Conservation (phyloP, 2,888 invertebrate species). For the Salpingus planirostris region DNA sequence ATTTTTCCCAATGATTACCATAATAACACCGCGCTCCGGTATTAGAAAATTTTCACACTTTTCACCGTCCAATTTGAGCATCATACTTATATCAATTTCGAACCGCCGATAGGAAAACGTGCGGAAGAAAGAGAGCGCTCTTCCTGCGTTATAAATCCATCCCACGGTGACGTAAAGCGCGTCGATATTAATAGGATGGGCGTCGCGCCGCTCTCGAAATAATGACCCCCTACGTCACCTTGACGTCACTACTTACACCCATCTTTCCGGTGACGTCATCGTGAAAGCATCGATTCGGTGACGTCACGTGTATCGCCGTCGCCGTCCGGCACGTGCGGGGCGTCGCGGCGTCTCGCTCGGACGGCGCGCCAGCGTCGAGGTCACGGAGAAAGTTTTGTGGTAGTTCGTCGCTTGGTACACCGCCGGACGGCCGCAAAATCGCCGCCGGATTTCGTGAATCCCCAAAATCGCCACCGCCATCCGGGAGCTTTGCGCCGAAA, state of each 20-base stretch:
- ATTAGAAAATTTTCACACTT: no score
- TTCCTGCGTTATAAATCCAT: not conserved
- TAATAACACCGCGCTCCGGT: no score
- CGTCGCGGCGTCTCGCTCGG: conserved; percentile 12
- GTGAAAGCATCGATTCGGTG: conserved; percentile 26
- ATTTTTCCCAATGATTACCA: no score
- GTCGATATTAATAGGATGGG: conserved; percentile 27
- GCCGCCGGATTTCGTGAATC: no score
- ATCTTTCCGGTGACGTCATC: conserved; percentile 26
- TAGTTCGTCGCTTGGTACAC: conserved; percentile 20
- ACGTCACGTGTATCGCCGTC: conserved; percentile 22
- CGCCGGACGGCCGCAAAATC: conserved; percentile 14
- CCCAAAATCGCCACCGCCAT: no score
- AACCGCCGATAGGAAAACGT: no score
- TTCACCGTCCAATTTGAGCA: no score
- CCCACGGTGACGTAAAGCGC: conserved; percentile 25
- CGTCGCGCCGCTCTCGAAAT: conserved; percentile 25
- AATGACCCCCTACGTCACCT: conserved; percentile 26
- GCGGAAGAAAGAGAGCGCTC: no score
- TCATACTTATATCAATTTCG: no score
- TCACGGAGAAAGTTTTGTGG: conserved; percentile 31
- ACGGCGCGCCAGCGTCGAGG: conserved; percentile 27
- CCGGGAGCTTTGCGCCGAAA: no score
- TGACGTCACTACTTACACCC: conserved; percentile 29
- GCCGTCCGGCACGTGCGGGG: conserved; percentile 12